Conservation (phyloP, 35 echinoderm and acorn worm genomes). For the Ophiothrix spiculata region DNA sequence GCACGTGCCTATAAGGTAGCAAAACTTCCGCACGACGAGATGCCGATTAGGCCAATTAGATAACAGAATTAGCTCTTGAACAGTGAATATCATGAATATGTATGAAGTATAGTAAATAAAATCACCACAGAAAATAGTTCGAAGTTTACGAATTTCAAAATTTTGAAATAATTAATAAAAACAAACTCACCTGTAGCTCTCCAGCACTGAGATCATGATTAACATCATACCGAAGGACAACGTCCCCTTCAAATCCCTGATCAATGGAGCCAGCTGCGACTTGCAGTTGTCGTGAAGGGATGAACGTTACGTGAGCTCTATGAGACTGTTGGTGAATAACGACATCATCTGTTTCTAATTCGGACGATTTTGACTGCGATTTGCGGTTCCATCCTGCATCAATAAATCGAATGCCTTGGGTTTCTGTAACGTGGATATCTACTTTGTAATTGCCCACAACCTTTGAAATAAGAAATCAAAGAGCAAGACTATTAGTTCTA, state of each 20-base stretch:
- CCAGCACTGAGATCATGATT: slow-evolving; percentile 72
- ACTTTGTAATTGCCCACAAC: slow-evolving; percentile 12
- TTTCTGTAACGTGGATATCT: slow-evolving; percentile 61
- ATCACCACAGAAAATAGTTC: too few species aligned
- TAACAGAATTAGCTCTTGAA: too few species aligned
- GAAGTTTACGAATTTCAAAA: too few species aligned
- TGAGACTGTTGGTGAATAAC: too few species aligned
- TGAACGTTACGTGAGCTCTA: slow-evolving; percentile 12
- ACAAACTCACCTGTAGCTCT: slow-evolving; percentile 73
- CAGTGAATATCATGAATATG: too few species aligned
- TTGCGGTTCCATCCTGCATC: slow-evolving; percentile 41
- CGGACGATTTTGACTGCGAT: neutral
- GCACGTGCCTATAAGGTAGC: too few species aligned
- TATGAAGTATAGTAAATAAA: too few species aligned
- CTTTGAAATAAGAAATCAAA: too few species aligned
- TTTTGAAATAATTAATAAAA: too few species aligned
- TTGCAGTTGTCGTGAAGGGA: neutral
- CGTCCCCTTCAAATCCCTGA: slow-evolving; percentile 54
- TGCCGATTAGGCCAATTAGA: too few species aligned
- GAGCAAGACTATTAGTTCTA: too few species aligned
- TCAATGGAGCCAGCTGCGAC: neutral
- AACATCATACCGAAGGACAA: slow-evolving; percentile 80
- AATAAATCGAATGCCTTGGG: slow-evolving; percentile 46
- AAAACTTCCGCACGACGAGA: too few species aligned
- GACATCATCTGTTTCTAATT: neutral